A percentile compares a stretch with the other conserved stretches of the same genome.
Evolutionary conservation across 1,140 invertebrate species (phyloP).

Genomic region (Zaprionus lachaisei): DNA sequence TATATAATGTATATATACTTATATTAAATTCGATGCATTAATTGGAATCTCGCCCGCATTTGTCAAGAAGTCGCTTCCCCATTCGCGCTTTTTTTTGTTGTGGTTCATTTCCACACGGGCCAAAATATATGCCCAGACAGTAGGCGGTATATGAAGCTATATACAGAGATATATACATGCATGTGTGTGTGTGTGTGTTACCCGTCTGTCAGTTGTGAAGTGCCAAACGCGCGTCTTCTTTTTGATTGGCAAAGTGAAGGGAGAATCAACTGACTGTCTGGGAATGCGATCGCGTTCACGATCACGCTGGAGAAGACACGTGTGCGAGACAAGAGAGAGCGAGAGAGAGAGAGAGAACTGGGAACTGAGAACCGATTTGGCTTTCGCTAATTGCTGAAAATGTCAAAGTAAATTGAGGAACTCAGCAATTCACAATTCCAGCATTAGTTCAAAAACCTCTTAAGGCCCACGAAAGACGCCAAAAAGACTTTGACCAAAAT

Average conservation of each 20-base stretch:
- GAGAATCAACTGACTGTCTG: slow-evolving; percentile 56
- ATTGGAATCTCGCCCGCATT: slow-evolving; percentile 58
- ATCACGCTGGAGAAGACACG: slow-evolving; percentile 24
- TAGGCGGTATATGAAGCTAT: slow-evolving; percentile 28
- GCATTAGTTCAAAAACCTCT: background rate
- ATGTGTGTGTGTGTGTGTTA: slow-evolving; percentile 4
- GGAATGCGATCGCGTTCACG: slow-evolving; percentile 58
- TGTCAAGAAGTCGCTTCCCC: slow-evolving; percentile 59
- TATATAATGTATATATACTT: slow-evolving; percentile 21
- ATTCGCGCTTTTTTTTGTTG: slow-evolving; percentile 42
- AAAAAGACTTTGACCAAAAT: slow-evolving; percentile 58
- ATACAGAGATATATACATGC: background rate
- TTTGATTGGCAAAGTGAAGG: slow-evolving; percentile 64
- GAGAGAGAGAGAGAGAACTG: no score
- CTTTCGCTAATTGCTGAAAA: slow-evolving; percentile 35
- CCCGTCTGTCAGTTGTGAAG: slow-evolving; percentile 46
- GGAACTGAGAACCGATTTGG: background rate
- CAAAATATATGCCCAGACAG: slow-evolving; percentile 29
- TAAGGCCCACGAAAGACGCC: slow-evolving; percentile 19
- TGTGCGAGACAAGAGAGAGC: slow-evolving; percentile 15
- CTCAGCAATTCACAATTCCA: slow-evolving; percentile 34
- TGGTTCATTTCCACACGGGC: slow-evolving; percentile 40
- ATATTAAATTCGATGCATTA: slow-evolving; percentile 35
- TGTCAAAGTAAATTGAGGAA: slow-evolving; percentile 53
- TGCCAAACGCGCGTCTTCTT: slow-evolving; percentile 41